A percentile compares a stretch with the other conserved stretches of the same genome.
Evolutionary conservation across 1,140 invertebrate species (phyloP).

Genomic region (Drosophila carrolli): DNA sequence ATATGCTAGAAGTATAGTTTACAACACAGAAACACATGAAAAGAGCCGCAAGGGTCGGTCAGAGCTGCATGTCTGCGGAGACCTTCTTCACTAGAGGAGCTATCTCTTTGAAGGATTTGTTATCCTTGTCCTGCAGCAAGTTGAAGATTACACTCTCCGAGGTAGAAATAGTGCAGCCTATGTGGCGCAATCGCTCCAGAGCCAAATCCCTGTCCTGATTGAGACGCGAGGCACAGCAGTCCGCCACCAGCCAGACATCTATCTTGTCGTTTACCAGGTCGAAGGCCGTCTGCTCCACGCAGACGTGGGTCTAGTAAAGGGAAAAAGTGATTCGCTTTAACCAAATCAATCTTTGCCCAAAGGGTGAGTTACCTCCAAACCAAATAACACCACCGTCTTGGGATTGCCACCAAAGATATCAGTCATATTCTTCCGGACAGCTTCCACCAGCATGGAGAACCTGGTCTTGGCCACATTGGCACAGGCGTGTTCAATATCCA

Average conservation of each 20-base stretch:
- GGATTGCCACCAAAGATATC: slow-evolving; percentile 85
- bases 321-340: neutral
- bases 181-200: slow-evolving; percentile 90
- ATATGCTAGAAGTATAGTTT: slow-evolving; percentile 30
- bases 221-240: slow-evolving; percentile 91
- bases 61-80: slow-evolving; percentile 85
- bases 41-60: slow-evolving; percentile 44
- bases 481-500: slow-evolving; percentile 89
- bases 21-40: slow-evolving; percentile 40
- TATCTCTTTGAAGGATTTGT: slow-evolving; percentile 91
- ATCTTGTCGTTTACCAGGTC: slow-evolving; percentile 90
- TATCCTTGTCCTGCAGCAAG: slow-evolving; percentile 89
- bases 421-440: slow-evolving; percentile 86
- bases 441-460: slow-evolving; percentile 94
- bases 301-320: slow-evolving; percentile 90
- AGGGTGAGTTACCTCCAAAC: slow-evolving; percentile 89
- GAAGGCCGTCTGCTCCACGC: slow-evolving; percentile 94
- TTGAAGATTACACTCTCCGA: slow-evolving; percentile 92
- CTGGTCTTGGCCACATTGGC: slow-evolving; percentile 90
- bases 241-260: slow-evolving; percentile 93
- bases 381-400: slow-evolving; percentile 91
- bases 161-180: slow-evolving; percentile 92
- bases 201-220: slow-evolving; percentile 89
- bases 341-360: neutral
- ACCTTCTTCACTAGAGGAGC: slow-evolving; percentile 88